Evolutionary conservation across 2,113 vertebrate genomes (phyloP), one percentile per base, ranked within the genome.

Genomic region (Silurus glanis): DNA sequence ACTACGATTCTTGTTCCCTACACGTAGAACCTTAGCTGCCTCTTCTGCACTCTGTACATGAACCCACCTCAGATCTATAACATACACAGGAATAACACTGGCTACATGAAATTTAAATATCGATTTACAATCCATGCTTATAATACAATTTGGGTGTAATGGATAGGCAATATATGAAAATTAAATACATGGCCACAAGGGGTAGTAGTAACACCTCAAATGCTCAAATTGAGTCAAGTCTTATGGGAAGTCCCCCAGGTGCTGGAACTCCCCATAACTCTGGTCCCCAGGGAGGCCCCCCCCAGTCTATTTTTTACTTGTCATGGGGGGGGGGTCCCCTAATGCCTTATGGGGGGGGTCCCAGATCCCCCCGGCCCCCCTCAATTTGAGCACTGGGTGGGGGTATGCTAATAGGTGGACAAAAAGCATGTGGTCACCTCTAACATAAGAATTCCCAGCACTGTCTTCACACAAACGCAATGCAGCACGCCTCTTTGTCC

Each of bases 1-100:
- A 75, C 95, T 97, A 93, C 96, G 89, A 90, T 97, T 97, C 91
- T 95, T 97, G 91, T 97, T 97, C 85, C 97, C 96, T 80, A 95
- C 94, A 78, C 95, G 95, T 0, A 97, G 87, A 2, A 97, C 91
- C 85, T 95, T 96, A 89, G 87, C 93, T 28, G 95, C 95, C 91
- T 97, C 97, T 19, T 95, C 93, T 10, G 93, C 80, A 51, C 71
- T 96, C 37, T 94, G 95, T 88, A 97, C 86, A 37, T 97, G 96
- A 86, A 98, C 93, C 96, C 96, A 98, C 80, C 94, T 95, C 13
- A 98, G 92, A 84, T 97, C 97, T 98, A 89, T 74, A 78, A 89
- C 71, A 72, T 90, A 23, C 25, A 84, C 21, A 51, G 45, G 28
- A 25, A 71, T 21, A 45, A 7, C 83, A 83, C 6, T 3, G 51